Evolutionary conservation across 1,140 invertebrate genomes (phyloP), one percentile per base, ranked within the genome.

Genomic region (Hylyphantes graminicola): DNA sequence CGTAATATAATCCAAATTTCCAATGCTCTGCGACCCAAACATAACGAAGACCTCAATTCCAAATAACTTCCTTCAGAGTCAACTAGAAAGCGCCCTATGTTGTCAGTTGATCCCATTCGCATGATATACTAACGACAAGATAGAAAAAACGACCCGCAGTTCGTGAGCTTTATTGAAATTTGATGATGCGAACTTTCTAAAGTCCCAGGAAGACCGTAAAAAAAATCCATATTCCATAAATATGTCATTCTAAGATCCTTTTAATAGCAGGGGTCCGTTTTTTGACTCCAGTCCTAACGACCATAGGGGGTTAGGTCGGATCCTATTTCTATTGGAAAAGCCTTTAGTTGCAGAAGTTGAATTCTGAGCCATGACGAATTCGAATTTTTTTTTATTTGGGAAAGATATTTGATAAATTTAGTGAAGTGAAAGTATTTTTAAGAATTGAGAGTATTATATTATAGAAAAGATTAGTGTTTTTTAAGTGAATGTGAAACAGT

Each of bases 201-300:
- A 80, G 65, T 80, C 77, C 65, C 77, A 59, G 54, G 4, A 67
- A 70, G 77, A 51, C 65, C 77, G 53, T 80, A 80, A 80, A 80
- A 80, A n/a, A 78, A 17, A 65, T 80, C 35, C 35, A 80, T 80
- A 80, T 70, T 70, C 77, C 59, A 80, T 80, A 80, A 80, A 80
- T 80, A 80, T 80, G 77, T 80, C 77, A 80, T 51, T 80, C 63
- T 72, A 80, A 70, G 65, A 80, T 80, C 77, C 19, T 80, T 80
- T 80, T 70, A 80, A 80, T 80, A 70, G 77, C 77, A 10, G 64
- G 63, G 76, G 76, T 67, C 63, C 76, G 67, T 78, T 17, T 59
- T 48, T n/a, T 8, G 15, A n/a, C 77, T 55, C 55, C 12, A 19
- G 12, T 50, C 51, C 64, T 70, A 70, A 80, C 65, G 54, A 61